A percentile compares a stretch with the other conserved stretches of the same genome.
Evolutionary conservation across 2,113 vertebrate genomes (phyloP).

Genomic region (Rana temporaria): DNA sequence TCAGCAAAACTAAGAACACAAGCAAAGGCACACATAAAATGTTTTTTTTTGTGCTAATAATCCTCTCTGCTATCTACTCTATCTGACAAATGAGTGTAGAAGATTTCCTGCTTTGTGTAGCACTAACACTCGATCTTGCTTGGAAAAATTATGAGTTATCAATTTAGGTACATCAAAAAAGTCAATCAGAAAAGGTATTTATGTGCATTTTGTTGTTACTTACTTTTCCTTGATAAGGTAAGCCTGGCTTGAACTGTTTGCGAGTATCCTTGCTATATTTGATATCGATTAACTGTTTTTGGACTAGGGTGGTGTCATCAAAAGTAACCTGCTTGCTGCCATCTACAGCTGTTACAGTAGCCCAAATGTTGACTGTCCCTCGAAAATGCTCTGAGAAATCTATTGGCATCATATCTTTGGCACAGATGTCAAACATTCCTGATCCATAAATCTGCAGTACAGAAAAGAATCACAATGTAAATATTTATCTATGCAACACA

Average conservation of each 20-base stretch:
- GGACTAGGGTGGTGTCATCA: slow-evolving; percentile 87
- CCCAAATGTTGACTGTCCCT: slow-evolving; percentile 89
- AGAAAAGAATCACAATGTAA: background rate
- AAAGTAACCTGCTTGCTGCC: slow-evolving; percentile 86
- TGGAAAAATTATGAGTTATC: too few species aligned
- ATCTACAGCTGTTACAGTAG: slow-evolving; percentile 80
- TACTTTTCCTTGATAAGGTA: slow-evolving; percentile 92
- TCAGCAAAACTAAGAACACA: too few species aligned
- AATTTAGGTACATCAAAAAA: too few species aligned
- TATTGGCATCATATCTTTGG: slow-evolving; percentile 90
- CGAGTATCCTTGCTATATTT: slow-evolving; percentile 89
- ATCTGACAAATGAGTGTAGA: too few species aligned
- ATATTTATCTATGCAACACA: too few species aligned
- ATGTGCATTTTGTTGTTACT: background rate
- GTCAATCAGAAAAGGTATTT: too few species aligned
- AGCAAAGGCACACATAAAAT: too few species aligned
- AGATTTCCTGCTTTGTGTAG: too few species aligned
- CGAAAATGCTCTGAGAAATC: slow-evolving; percentile 91
- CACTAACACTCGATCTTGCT: too few species aligned
- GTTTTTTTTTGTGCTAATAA: too few species aligned
- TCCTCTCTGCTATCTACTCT: too few species aligned
- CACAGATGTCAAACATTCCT: slow-evolving; percentile 84
- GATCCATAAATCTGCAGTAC: slow-evolving; percentile 81
- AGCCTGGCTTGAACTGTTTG: slow-evolving; percentile 92
- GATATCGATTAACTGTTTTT: slow-evolving; percentile 92